Conservation (phyloP, 2,888 invertebrate species). For the Lamproptera curius region DNA sequence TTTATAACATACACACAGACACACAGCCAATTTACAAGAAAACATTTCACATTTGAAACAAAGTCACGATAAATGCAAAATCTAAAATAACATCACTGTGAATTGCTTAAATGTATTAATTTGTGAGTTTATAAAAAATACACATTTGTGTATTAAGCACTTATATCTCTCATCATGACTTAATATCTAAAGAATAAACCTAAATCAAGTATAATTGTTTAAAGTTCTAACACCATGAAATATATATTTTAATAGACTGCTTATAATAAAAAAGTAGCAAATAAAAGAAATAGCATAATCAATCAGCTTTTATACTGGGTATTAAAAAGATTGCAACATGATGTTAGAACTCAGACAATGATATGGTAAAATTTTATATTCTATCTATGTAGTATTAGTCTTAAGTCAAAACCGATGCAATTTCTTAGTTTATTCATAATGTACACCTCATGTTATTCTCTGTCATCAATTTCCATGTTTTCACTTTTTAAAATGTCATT, state of each 20-base stretch:
- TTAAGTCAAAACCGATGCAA: background rate
- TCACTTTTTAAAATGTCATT: constrained; percentile 29
- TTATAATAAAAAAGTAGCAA: no score
- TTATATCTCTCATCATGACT: background rate
- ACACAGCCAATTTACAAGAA: background rate
- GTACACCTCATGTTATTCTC: constrained; percentile 22
- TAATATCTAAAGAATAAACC: no score
- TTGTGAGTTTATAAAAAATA: background rate
- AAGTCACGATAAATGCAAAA: background rate
- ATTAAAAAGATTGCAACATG: no score
- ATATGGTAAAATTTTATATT: no score
- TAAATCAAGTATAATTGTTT: no score
- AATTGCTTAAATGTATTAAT: background rate
- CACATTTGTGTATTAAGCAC: background rate
- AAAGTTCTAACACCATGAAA: no score
- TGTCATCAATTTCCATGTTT: constrained; percentile 37
- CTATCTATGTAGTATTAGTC: background rate
- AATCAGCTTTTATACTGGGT: no score
- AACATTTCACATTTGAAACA: background rate
- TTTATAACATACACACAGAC: background rate
- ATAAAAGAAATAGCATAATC: no score
- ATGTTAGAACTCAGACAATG: no score
- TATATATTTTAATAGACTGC: no score
- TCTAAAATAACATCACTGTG: background rate
- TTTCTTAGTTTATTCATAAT: background rate